phyloP scores from a whole-genome alignment of 2,888 invertebrate species.

The Lasiommata megera region DNA sequence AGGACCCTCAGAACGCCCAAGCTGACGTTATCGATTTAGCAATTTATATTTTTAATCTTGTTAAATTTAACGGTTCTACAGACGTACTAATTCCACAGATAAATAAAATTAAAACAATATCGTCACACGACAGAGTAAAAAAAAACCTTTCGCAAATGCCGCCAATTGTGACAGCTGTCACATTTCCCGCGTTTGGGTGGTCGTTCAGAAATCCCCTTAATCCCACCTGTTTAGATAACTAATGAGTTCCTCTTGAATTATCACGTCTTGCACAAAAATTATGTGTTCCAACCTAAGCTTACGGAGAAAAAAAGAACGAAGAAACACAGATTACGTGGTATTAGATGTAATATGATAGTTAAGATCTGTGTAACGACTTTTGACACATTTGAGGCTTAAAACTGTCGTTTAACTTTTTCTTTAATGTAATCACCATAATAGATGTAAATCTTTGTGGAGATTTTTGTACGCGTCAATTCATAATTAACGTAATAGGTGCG shows the following conservation, averaged over 20 bases:
- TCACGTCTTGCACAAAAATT: conserved; percentile 23
- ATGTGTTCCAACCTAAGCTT: conserved; percentile 31
- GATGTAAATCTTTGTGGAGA: no score
- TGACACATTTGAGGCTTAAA: conserved; percentile 25
- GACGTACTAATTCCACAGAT: background rate
- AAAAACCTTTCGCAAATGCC: conserved; percentile 29
- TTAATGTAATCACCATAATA: background rate
- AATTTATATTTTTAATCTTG: no score
- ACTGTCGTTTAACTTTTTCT: background rate
- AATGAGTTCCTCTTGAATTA: conserved; percentile 46
- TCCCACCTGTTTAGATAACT: conserved; percentile 61
- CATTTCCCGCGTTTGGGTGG: conserved; percentile 56
- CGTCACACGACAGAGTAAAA: conserved; percentile 16
- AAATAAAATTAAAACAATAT: background rate
- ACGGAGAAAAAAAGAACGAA: conserved; percentile 39
- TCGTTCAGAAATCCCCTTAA: conserved; percentile 53
- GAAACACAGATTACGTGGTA: conserved; percentile 36
- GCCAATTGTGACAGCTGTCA: conserved; percentile 53
- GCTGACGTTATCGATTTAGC: no score
- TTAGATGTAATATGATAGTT: conserved; percentile 39
- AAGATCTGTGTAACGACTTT: conserved; percentile 34
- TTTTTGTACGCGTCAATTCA: no score
- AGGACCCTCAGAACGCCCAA: no score
- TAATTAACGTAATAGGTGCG: no score
- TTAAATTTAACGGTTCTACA: background rate